phyloP scores from a whole-genome alignment of 2,113 vertebrate species.

The Sinocyclocheilus anshuiensis region DNA sequence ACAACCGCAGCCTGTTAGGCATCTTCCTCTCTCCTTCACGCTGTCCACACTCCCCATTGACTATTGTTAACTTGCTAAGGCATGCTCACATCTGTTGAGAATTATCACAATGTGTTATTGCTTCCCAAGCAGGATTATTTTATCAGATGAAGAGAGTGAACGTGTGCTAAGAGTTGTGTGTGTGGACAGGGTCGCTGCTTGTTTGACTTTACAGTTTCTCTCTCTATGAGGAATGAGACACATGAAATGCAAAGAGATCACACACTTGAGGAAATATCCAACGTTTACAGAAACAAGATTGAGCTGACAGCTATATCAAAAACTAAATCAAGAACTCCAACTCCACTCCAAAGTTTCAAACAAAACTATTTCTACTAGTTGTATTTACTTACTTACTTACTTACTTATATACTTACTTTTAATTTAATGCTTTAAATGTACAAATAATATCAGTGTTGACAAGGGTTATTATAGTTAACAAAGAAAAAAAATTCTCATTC shows the following conservation, averaged over 20 bases:
- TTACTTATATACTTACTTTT: not conserved
- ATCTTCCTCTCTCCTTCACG: not conserved
- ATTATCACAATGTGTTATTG: conserved; percentile 73
- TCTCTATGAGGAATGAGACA: conserved; percentile 63
- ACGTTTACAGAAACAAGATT: not conserved
- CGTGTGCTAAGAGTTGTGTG: conserved; percentile 61
- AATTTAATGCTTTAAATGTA: not conserved
- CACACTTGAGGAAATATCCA: not conserved
- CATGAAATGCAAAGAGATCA: conserved; percentile 60
- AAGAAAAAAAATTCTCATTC: not conserved
- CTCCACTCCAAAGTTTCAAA: not conserved
- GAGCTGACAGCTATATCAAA: not conserved
- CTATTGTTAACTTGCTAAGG: conserved; percentile 70
- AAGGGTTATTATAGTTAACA: conserved; percentile 48
- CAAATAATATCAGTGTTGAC: not conserved
- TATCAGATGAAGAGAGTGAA: conserved; percentile 57
- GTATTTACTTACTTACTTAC: too few species aligned
- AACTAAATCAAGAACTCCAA: not conserved
- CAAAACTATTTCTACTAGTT: not conserved
- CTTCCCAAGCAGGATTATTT: conserved; percentile 74
- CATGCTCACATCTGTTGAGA: conserved; percentile 76
- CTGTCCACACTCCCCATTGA: conserved; percentile 58
- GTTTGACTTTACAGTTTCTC: conserved; percentile 63
- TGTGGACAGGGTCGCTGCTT: conserved; percentile 61
- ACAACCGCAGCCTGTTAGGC: conserved; percentile 20